Percentiles rank a stretch among this genome's conserved stretches.
phyloP scores from a whole-genome alignment of 2,888 invertebrate species.

The Pyrocoelia pectoralis region DNA sequence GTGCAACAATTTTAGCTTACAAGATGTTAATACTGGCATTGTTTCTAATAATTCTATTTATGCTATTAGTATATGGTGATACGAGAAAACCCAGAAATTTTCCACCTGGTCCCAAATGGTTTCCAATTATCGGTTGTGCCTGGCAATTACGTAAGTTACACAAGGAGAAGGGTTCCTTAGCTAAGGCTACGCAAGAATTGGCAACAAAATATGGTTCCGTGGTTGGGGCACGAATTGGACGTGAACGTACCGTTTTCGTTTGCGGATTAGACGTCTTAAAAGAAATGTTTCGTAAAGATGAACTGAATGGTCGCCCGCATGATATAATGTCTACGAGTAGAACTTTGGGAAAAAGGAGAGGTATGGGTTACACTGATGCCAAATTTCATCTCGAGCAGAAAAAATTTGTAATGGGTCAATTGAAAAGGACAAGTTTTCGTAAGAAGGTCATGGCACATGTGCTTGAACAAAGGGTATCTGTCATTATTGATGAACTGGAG shows the following conservation, averaged over 20 bases:
- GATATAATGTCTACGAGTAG: constrained; percentile 80
- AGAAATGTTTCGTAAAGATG: constrained; percentile 79
- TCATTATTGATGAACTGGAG: no score
- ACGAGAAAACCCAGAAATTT: constrained; percentile 78
- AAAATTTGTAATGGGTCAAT: constrained; percentile 76
- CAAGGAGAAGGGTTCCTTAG: constrained; percentile 72
- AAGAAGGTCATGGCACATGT: no score
- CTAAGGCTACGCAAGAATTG: constrained; percentile 71
- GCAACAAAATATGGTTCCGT: constrained; percentile 68
- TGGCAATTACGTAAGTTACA: constrained; percentile 70
- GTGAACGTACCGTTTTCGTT: constrained; percentile 76
- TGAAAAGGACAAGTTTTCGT: no score
- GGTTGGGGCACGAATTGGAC: constrained; percentile 79
- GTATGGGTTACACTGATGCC: constrained; percentile 78
- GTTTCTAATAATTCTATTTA: no score
- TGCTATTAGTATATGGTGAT: constrained; percentile 67
- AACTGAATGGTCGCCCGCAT: constrained; percentile 79
- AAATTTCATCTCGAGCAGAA: constrained; percentile 73
- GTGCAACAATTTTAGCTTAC: no score
- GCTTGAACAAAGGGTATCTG: no score
- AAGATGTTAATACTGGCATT: no score
- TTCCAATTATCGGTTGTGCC: constrained; percentile 79
- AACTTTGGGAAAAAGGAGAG: no score
- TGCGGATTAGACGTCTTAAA: constrained; percentile 73
- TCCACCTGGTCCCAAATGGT: constrained; percentile 85